Evolutionary conservation across 1,140 invertebrate species (phyloP).

Genomic region (Hycleus phaleratus): DNA sequence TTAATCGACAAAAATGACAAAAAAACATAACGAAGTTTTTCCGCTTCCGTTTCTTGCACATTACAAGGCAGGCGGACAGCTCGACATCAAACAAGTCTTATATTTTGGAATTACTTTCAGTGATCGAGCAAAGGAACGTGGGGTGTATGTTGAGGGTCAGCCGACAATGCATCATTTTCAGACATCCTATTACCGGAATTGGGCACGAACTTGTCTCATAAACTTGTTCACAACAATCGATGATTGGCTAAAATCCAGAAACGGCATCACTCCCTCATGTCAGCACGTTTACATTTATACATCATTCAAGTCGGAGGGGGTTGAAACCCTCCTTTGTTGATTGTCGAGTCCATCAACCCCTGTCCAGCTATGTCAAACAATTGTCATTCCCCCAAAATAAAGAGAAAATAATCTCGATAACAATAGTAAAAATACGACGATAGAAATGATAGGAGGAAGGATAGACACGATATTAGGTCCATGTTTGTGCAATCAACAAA

Average conservation of each 20-base stretch:
- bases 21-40: constrained; percentile 10
- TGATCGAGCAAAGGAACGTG: constrained; percentile 24
- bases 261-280: constrained; percentile 22
- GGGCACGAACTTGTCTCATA: constrained; percentile 11
- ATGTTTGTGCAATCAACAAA: background rate
- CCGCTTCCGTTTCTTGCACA: constrained; percentile 4
- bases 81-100: constrained; percentile 20
- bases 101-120: constrained; percentile 29
- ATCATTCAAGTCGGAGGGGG: constrained; percentile 16
- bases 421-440: background rate
- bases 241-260: constrained; percentile 31
- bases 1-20: background rate
- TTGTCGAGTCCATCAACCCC: constrained; percentile 13
- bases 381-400: constrained; percentile 1
- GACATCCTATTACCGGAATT: constrained; percentile 35
- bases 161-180: constrained; percentile 34
- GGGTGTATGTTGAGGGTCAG: constrained; percentile 22
- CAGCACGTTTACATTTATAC: constrained; percentile 13
- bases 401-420: background rate
- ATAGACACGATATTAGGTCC: background rate
- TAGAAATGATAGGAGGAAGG: background rate
- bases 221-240: constrained; percentile 20
- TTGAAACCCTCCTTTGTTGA: constrained; percentile 5
- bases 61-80: background rate
- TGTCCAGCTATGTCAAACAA: constrained; percentile 4